Percentiles rank a stretch among this genome's conserved stretches.
phyloP scores from a whole-genome alignment of 2,888 invertebrate species.

The Agrochola lota region DNA sequence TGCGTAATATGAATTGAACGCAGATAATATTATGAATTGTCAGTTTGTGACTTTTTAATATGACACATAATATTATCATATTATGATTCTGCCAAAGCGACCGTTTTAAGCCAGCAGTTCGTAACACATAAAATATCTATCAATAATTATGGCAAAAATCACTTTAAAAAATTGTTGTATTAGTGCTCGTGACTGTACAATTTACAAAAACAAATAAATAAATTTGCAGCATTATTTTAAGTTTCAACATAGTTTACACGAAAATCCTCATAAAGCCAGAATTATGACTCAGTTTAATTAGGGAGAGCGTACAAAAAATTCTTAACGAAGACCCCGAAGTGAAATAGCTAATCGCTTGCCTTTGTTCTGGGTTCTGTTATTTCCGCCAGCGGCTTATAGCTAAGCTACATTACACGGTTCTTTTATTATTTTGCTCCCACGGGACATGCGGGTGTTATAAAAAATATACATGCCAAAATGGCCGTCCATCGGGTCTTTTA shows the following conservation, averaged over 20 bases:
- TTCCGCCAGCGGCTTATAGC: constrained; percentile 29
- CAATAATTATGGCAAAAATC: background rate
- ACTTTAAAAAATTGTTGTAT: background rate
- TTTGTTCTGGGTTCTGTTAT: constrained; percentile 43
- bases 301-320: constrained; percentile 37
- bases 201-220: constrained; percentile 16
- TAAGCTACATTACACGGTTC: constrained; percentile 41
- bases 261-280: constrained; percentile 38
- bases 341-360: constrained; percentile 46
- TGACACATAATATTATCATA: too few species aligned
- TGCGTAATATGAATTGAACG: too few species aligned
- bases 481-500: constrained; percentile 64
- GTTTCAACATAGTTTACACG: constrained; percentile 28
- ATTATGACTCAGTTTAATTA: constrained; percentile 56
- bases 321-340: constrained; percentile 43
- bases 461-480: constrained; percentile 56
- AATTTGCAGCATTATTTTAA: constrained; percentile 21
- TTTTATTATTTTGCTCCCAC: constrained; percentile 55
- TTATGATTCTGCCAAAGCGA: too few species aligned
- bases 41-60: too few species aligned
- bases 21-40: too few species aligned
- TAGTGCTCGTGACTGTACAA: background rate
- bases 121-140: background rate
- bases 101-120: too few species aligned
- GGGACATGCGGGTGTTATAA: constrained; percentile 54